Evolutionary conservation across 1,140 invertebrate genomes (phyloP), one percentile per base, ranked within the genome.

Genomic region (Drosophila equinoxialis): DNA sequence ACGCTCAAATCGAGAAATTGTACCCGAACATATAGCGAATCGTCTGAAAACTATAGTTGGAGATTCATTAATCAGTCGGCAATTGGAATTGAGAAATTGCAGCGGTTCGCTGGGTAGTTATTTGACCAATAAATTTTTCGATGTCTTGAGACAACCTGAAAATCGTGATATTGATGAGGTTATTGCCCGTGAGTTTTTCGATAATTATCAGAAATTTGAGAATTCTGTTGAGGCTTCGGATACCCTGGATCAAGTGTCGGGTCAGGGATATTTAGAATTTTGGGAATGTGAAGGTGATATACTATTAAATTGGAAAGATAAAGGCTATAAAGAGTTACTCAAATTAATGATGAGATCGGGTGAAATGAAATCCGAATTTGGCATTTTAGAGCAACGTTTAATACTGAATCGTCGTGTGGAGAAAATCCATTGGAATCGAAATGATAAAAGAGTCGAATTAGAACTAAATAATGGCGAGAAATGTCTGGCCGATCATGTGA

Each of bases 401-500:
- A 63, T 92, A 1, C 90, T 94, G 7, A 91, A 90, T n/a, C 93
- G 93, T 69, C 84, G 92, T 73, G 94, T 94, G 0, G 72, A 59
- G 1, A 92, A 92, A 63, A 93, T 94, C 39, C 70, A 81, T 30
- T 94, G 93, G 93, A 90, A 92, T 64, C 75, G 91, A 3, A 92
- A 91, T 14, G 91, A 92, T 78, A 64, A 77, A 1, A 73, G 81
- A 1, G 89, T 92, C 3, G 82, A 91, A 30, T 91, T 96, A 6
- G 93, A 91, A n/a, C 94, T 95, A 71, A 92, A 90, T 45, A 95
- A 96, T 80, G 94, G 94, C 1, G 93, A 94, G n/a, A 65, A 79
- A 11, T 95, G 94, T 79, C 76, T 91, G 6, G 94, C 95, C 6
- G 94, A 95, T 78, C 94, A 95, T 91, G 94, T 95, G 1, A 95